Conservation (phyloP, 1,140 invertebrate species). For the Drosophila pseudoananassae region DNA sequence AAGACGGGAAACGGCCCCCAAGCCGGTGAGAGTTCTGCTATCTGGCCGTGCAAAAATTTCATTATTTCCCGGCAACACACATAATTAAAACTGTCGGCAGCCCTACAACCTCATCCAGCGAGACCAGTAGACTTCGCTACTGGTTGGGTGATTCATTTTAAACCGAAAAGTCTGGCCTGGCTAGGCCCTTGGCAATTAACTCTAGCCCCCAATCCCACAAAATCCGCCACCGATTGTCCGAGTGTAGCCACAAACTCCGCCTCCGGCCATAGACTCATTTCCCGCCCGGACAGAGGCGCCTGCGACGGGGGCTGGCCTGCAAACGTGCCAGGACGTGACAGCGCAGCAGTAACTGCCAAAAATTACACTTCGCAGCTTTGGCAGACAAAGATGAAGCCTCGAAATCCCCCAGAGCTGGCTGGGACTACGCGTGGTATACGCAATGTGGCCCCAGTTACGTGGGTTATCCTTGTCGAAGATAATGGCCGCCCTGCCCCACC, state of each 20-base stretch:
- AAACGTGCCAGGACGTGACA: constrained; percentile 45
- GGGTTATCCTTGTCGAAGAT: constrained; percentile 75
- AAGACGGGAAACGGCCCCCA: constrained; percentile 11
- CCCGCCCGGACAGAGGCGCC: constrained; percentile 15
- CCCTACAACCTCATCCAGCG: neutral
- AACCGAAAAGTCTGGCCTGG: too few relatives aligned
- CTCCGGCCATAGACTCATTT: neutral
- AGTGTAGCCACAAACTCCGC: constrained; percentile 45
- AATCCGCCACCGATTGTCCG: constrained; percentile 3
- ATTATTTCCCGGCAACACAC: constrained; percentile 68
- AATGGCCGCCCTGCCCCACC: constrained; percentile 66
- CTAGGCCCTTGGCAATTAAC: too few relatives aligned
- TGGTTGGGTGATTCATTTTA: constrained; percentile 1
- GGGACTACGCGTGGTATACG: constrained; percentile 59
- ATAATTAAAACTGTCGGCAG: constrained; percentile 41
- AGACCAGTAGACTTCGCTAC: too few relatives aligned
- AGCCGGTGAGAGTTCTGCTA: constrained; percentile 48
- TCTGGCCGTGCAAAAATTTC: constrained; percentile 63
- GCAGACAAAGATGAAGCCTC: constrained; percentile 67
- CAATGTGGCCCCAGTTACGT: constrained; percentile 58
- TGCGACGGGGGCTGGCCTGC: constrained; percentile 1
- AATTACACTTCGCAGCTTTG: constrained; percentile 82
- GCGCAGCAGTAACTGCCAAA: constrained; percentile 71
- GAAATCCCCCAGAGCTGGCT: constrained; percentile 20
- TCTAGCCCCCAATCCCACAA: too few relatives aligned